phyloP scores from a whole-genome alignment of 2,113 vertebrate species.

The Etheostoma cragini region DNA sequence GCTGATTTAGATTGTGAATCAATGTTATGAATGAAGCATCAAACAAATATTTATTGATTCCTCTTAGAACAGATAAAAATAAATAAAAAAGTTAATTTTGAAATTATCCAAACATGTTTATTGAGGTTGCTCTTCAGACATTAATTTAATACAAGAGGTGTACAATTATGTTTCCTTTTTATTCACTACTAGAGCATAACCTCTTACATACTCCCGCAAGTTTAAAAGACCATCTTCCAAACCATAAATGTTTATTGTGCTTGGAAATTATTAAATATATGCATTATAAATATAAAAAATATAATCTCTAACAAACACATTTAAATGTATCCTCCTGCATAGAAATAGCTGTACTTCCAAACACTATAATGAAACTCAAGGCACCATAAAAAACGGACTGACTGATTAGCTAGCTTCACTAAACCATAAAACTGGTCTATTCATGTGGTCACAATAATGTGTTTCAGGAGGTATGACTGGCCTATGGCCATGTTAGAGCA shows the following conservation, averaged over 20 bases:
- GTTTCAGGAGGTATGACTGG: not conserved
- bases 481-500: too few relatives aligned
- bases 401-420: not conserved
- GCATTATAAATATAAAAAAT: too few relatives aligned
- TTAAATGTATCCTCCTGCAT: not conserved
- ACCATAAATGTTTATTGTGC: not conserved
- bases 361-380: not conserved
- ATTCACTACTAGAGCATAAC: not conserved
- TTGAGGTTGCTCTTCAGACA: constrained; percentile 17
- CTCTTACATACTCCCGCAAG: not conserved
- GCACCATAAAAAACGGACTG: not conserved
- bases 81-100: not conserved
- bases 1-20: too few relatives aligned
- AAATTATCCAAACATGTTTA: not conserved
- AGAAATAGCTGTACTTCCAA: not conserved
- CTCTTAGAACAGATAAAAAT: not conserved
- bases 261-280: not conserved
- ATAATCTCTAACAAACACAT: not conserved
- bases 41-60: not conserved
- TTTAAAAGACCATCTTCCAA: not conserved
- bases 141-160: not conserved
- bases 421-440: constrained; percentile 12
- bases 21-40: too few relatives aligned
- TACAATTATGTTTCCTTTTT: not conserved
- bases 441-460: not conserved